phyloP scores from a whole-genome alignment of 2,797 vertebrate genomes.

The Crocidura indochinensis region DNA sequence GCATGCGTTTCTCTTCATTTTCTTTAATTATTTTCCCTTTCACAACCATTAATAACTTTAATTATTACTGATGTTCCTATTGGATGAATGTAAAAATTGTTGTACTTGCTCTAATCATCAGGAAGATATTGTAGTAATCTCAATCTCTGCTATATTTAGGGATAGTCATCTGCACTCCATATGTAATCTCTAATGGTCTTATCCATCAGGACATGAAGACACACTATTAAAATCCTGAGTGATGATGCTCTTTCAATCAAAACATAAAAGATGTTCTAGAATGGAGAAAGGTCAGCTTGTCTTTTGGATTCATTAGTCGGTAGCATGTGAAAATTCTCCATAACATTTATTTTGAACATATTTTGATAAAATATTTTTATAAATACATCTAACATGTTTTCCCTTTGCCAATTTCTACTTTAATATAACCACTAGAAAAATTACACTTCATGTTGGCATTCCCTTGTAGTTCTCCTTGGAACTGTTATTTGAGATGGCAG shows the following conservation, averaged over 20 bases:
- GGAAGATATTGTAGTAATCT: too few species aligned
- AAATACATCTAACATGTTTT: not conserved
- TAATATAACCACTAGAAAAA: slow-evolving; percentile 5
- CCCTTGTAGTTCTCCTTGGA: not conserved
- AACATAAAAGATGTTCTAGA: not conserved
- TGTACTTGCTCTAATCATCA: too few species aligned
- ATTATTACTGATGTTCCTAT: too few species aligned
- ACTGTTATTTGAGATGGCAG: not conserved
- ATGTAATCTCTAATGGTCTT: not conserved
- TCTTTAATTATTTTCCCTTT: too few species aligned
- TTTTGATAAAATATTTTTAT: not conserved
- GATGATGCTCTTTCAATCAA: not conserved
- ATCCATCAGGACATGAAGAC: not conserved
- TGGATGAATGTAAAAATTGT: too few species aligned
- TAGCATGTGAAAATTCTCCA: too few species aligned
- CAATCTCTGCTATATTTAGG: not conserved
- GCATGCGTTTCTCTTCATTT: too few species aligned
- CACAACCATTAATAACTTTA: too few species aligned
- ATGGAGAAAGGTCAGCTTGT: not conserved
- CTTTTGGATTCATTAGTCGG: not conserved
- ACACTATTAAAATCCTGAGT: slow-evolving; percentile 10
- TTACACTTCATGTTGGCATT: not conserved
- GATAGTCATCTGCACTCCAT: not conserved
- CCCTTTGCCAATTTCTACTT: not conserved
- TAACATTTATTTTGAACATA: not conserved